Evolutionary conservation across 1,140 invertebrate species (phyloP), one percentile per base, ranked within the genome.

Genomic region (Littorina saxatilis): DNA sequence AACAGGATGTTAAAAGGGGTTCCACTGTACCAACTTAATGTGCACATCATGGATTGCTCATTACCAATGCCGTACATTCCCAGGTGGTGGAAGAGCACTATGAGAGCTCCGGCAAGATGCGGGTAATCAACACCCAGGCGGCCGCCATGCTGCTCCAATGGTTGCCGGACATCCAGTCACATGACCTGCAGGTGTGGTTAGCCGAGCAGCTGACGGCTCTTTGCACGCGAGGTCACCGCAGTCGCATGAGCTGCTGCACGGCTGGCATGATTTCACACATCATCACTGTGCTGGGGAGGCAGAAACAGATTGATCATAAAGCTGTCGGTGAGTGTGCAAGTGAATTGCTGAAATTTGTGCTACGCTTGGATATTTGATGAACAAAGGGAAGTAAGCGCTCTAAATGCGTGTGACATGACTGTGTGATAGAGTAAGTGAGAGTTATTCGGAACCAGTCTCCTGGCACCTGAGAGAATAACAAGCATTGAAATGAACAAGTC

Each of bases 151-250:
- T 92, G 35, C 82, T 91, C 40, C 84, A 90, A 40, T 92, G 90
- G 89, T 83, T 91, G 80, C 88, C 89, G 4, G 90, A 90, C 72
- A 88, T 92, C 39, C 87, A 91, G 84, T 90, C 90, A 85, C 87
- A 87, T 83, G 88, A 91, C 55, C 74, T 76, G 13, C 79, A 83
- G 82, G 77, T 85, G 50, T 91, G 90, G 90, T 81, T 92, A 79
- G 85, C 88, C 15, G 84, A 90, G 43, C 72, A 82, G 58, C 82
- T 92, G 79, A 58, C 78, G 17, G 66, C 20, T 9, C 80, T 92
- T 43, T 89, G 90, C 83, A 63, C 77, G 17, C 80, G 77, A n/a
- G 83, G 86, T 23, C 84, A 88, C 58, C 86, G 87, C 80, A 91
- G 90, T 83, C 87, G 87, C 43, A 91, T 91, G 86, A 87, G 86